Evolutionary conservation across 2,797 vertebrate genomes (phyloP), one percentile per base, ranked within the genome.

Genomic region (Hydrocynus forskahlii): DNA sequence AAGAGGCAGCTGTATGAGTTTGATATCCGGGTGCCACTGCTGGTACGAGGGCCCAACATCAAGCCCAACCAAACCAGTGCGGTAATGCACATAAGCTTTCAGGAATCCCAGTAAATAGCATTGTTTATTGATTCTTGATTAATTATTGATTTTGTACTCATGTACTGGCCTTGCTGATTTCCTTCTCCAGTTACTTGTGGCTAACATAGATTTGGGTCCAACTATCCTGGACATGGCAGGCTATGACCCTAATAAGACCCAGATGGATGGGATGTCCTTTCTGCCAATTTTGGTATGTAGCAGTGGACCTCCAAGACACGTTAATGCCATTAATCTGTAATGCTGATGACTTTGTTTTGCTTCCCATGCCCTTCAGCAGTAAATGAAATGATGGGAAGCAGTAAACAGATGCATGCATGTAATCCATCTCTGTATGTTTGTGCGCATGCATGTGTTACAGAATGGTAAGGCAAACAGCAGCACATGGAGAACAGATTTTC

Each of bases 1-100:
- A 99, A 99, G 89, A 91, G 97, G 59, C 98, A 99, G 88, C 95
- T 99, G 9, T 99, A 99, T 79, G 98, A 99, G 86, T 99, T 99
- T 88, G 98, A 99, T 83, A 98, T 99, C 92, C 95, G 94, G 91
- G 97, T 99, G 87, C 98, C 98, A 60, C 91, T 99, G 62, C 91
- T 99, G 89, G 96, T 98, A 88, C 92, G 97, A 92, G 98, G 97
- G 52, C 98, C 98, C 2, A 95, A 95, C 64, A 95, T 99, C 90
- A 97, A 97, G 88, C 94, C 96, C 80, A 98, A 98, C 88, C 96
- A 98, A 92, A 98, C 94, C 79, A 96, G 92, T 86, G 90, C 95
- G 95, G 98, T 99, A 92, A 81, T 50, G 7, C 0, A 25, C 59
- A 67, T 52, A 59, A 50, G 12, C n/a, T 14, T 63, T 21, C 25